These are phyloP conservation scores for Drosophila pectinifera DNA, from an alignment of 1,140 invertebrate species.

Conservation along the genomic window DNA sequence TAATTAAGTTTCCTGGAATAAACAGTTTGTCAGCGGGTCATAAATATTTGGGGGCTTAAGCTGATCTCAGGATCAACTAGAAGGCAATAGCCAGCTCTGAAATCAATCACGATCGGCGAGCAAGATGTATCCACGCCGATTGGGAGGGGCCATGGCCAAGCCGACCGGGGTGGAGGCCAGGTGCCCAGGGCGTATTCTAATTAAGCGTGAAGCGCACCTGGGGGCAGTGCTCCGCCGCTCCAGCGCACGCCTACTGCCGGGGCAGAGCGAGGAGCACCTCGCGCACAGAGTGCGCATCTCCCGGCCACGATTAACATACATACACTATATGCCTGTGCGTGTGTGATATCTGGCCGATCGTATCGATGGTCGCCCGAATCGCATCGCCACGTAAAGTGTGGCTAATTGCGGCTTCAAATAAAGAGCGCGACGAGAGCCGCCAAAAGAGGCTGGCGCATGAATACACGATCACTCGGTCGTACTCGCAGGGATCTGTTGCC, in stretches of 20 bases:
- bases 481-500: constrained; percentile 6
- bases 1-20: constrained; percentile 59
- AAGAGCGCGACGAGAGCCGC: constrained; percentile 63
- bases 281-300: constrained; percentile 6
- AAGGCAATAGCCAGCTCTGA: constrained; percentile 45
- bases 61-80: constrained; percentile 18
- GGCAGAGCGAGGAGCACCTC: constrained; percentile 4
- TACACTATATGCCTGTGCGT: constrained; percentile 15
- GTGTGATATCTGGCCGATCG: constrained; percentile 55
- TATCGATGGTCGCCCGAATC: constrained; percentile 66
- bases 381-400: constrained; percentile 79
- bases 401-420: constrained; percentile 84
- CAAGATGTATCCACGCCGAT: constrained; percentile 4
- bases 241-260: constrained; percentile 55
- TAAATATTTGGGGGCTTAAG: neutral
- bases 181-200: constrained; percentile 73
- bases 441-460: constrained; percentile 30
- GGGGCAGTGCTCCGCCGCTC: constrained; percentile 55
- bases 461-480: constrained; percentile 9
- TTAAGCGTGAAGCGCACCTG: constrained; percentile 84
- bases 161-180: constrained; percentile 20
- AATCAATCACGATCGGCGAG: constrained; percentile 67
- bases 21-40: constrained; percentile 26
- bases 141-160: constrained; percentile 8
- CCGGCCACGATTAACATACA: constrained; percentile 8